These are phyloP conservation scores for Pachyuromys duprasi DNA, from an alignment of 2,797 vertebrate species.

Conservation along the genomic window DNA sequence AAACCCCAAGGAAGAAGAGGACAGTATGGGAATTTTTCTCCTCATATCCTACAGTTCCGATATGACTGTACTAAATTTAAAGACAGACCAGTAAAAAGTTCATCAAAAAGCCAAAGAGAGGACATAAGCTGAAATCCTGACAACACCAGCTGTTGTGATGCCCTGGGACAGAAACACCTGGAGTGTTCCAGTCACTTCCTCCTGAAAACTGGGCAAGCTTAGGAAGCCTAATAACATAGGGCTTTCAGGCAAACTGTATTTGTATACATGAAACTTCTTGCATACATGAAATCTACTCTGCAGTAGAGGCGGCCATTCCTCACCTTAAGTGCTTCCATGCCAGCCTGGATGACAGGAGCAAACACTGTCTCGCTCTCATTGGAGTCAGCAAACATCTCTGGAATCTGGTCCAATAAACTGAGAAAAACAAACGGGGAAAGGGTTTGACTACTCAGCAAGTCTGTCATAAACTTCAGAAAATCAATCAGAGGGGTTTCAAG, in stretches of 20 bases:
- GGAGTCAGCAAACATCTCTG: constrained; percentile 97
- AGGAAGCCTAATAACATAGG: background rate
- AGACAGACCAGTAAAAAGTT: background rate
- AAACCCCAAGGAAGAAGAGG: background rate
- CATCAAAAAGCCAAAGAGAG: constrained; percentile 40
- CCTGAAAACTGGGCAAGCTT: background rate
- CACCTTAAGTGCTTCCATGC: constrained; percentile 97
- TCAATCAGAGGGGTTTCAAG: background rate
- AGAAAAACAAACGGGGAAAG: constrained; percentile 21
- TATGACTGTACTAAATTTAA: background rate
- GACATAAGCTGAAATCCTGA: constrained; percentile 10
- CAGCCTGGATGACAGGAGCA: constrained; percentile 96
- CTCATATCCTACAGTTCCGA: background rate
- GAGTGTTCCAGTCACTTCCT: constrained; percentile 6
- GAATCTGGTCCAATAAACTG: constrained; percentile 98
- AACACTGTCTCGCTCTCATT: constrained; percentile 97
- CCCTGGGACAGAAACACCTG: background rate
- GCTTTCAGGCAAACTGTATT: background rate
- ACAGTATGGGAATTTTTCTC: background rate
- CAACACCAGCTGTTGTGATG: background rate
- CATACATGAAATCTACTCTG: background rate
- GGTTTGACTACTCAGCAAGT: background rate
- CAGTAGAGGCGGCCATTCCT: constrained; percentile 60
- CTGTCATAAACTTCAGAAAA: background rate
- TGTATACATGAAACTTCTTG: background rate